Evolutionary conservation across 2,888 invertebrate species (phyloP), one percentile per base, ranked within the genome.

Genomic region (Acronicta leporina): DNA sequence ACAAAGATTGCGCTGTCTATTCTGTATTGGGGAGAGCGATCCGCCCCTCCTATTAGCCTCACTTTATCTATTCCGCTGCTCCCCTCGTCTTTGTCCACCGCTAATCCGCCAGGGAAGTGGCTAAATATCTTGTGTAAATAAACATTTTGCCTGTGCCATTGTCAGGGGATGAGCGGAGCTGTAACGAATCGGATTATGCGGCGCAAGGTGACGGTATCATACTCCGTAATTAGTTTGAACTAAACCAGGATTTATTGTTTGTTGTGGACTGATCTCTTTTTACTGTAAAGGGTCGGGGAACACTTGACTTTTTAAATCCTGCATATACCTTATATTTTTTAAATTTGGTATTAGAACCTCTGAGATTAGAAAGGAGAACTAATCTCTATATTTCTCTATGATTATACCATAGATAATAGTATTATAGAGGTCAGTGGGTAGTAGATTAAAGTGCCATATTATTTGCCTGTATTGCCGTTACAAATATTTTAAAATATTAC

Each of bases 91-190:
- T 84, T 87, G 89, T 88, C 89, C 85, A 82, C 86, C 87, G 85
- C 89, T 92, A 92, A 94, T 92, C 92, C 90, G 90, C 79, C 88
- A 87, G 93, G 93, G 92, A 93, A 92, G 93, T 92, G 92, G 89
- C 92, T 93, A 93, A 94, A 94, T 92, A 93, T 92, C 92, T 94
- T 94, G 94, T 92, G 91, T 93, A 94, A 94, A 94, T 92, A 94
- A 94, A 94, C 92, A 93, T 92, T 90, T 79, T 82, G 90, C 86
- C 87, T 86, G 86, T 87, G 83, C 86, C 85, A 91, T 92, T 92
- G 92, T 90, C 85, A 84, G 81, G 90, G 90, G 89, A 87, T 83
- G 87, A 88, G 81, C 84, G 83, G 84, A 77, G 84, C 89, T 86
- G 86, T 86, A 85, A 81, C 89, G 81, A 91, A 93, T 92, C 91